Conservation (phyloP, 64 coral and sea anemone species). For the Montipora sp. region DNA sequence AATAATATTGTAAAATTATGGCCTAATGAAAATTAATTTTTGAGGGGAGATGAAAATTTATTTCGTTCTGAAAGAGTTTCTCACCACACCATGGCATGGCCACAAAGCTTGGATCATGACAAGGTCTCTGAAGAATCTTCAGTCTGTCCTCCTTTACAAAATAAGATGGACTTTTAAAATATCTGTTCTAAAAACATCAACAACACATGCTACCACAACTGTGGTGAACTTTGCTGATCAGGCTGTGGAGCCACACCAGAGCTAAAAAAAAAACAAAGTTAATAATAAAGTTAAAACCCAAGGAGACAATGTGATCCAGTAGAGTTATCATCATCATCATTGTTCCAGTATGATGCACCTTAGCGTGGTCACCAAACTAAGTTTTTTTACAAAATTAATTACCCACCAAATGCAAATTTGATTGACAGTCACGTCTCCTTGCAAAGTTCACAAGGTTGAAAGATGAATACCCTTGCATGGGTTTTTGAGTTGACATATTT, state of each 20-base stretch:
- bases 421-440: no score
- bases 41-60: neutral
- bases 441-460: no score
- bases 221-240: slow-evolving; percentile 86
- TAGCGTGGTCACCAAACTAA: no score
- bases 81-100: neutral
- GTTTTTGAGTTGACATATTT: no score
- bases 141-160: neutral
- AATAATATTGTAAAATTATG: slow-evolving; percentile 5
- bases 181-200: neutral
- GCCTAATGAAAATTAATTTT: neutral
- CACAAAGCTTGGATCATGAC: neutral
- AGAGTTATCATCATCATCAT: no score
- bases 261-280: slow-evolving; percentile 31
- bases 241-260: slow-evolving; percentile 95
- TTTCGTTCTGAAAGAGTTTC: neutral
- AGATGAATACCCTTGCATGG: no score
- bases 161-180: slow-evolving; percentile 4
- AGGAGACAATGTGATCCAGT: no score
- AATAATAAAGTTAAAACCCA: neutral
- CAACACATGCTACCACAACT: slow-evolving; percentile 76
- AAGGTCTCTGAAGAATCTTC: neutral
- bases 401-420: no score
- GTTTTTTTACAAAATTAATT: no score
- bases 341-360: no score